phyloP scores from a whole-genome alignment of 2,797 vertebrate species.

The Fringilla coelebs region DNA sequence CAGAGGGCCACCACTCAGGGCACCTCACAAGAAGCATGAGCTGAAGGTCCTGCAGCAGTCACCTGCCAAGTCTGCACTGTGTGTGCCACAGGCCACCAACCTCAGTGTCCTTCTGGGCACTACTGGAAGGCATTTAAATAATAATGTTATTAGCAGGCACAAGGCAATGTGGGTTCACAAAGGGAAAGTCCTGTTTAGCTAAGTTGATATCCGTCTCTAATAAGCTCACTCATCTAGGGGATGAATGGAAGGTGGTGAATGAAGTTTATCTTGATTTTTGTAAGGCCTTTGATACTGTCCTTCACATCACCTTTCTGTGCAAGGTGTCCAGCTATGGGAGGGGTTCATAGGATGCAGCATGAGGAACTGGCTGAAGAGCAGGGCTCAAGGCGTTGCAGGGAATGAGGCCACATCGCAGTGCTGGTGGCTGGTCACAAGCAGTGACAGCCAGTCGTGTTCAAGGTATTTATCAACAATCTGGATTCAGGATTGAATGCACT shows the following conservation, averaged over 20 bases:
- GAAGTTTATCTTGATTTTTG: neutral
- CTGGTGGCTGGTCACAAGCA: neutral
- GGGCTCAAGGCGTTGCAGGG: neutral
- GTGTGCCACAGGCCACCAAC: accelerated
- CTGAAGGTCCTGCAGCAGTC: neutral
- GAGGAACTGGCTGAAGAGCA: neutral
- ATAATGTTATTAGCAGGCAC: neutral
- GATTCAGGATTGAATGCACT: neutral
- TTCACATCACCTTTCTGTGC: neutral
- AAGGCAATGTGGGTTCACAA: neutral
- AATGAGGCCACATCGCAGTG: too few species aligned
- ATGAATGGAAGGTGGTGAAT: neutral
- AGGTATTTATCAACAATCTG: neutral
- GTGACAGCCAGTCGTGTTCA: neutral
- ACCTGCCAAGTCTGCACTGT: neutral
- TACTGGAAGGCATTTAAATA: neutral
- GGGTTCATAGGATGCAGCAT: accelerated
- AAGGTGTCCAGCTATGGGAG: neutral
- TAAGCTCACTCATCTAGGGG: neutral
- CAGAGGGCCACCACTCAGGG: neutral
- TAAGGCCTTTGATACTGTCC: neutral
- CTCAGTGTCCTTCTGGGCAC: neutral
- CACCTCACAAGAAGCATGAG: accelerated
- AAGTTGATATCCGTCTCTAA: neutral
- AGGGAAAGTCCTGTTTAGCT: neutral